These are phyloP conservation scores for Corythornis leucogaster DNA, from an alignment of 2,797 vertebrate genomes.

Conservation along the genomic window DNA sequence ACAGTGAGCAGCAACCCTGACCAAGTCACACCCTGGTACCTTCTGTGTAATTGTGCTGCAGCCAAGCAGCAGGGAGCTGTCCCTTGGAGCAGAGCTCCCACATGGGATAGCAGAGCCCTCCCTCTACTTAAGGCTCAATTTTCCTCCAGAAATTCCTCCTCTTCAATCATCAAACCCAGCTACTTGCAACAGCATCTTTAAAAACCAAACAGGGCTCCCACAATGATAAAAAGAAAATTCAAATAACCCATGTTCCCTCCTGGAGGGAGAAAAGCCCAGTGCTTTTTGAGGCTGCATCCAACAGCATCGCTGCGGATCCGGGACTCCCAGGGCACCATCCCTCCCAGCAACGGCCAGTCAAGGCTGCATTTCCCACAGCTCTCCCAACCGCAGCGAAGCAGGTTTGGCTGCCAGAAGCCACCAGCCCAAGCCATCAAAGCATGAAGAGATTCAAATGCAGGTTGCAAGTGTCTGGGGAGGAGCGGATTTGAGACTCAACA, in stretches of 20 bases:
- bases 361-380: not conserved
- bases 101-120: not conserved
- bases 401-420: not conserved
- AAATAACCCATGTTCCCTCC: not conserved
- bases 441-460: rapidly evolving
- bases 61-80: not conserved
- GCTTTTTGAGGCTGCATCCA: not conserved
- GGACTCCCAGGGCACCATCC: rapidly evolving
- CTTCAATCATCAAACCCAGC: not conserved
- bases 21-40: not conserved
- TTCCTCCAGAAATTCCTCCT: not conserved
- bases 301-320: not conserved
- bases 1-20: not conserved
- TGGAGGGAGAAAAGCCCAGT: not conserved
- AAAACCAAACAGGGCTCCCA: not conserved
- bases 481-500: conserved; percentile 9
- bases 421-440: not conserved
- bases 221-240: not conserved
- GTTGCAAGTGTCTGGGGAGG: not conserved
- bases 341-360: not conserved
- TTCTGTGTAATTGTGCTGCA: not conserved
- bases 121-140: not conserved
- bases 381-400: rapidly evolving
- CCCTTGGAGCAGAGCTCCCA: not conserved
- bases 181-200: not conserved